Percentiles rank a stretch among this genome's conserved stretches.
Conservation (phyloP, 2,888 invertebrate species). For the Eristalis arbustorum region DNA sequence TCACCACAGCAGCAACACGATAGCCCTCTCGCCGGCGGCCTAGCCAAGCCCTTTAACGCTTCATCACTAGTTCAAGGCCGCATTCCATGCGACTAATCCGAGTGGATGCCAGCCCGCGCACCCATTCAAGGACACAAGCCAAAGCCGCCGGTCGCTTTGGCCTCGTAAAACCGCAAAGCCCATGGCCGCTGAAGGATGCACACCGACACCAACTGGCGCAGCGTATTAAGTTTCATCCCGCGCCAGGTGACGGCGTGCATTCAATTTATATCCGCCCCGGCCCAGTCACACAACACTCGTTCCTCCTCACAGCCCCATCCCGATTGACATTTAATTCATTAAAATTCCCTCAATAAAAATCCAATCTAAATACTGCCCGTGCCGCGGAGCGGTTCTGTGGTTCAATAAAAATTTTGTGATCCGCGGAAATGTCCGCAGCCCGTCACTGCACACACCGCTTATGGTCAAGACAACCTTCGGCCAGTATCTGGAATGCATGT, state of each 20-base stretch:
- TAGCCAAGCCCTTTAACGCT: slow-evolving; percentile 24
- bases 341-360: slow-evolving; percentile 64
- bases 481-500: slow-evolving; percentile 40
- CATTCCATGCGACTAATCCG: slow-evolving; percentile 57
- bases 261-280: slow-evolving; percentile 46
- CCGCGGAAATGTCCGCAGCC: slow-evolving; percentile 51
- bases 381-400: slow-evolving; percentile 2
- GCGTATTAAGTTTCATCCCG: slow-evolving; percentile 50
- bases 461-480: slow-evolving; percentile 66
- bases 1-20: neutral
- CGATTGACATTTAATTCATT: slow-evolving; percentile 66
- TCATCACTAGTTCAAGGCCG: slow-evolving; percentile 66
- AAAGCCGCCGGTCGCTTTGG: slow-evolving; percentile 36
- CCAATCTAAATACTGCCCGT: slow-evolving; percentile 54
- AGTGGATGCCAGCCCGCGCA: slow-evolving; percentile 35
- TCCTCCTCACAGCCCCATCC: slow-evolving; percentile 5
- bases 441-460: slow-evolving; percentile 26
- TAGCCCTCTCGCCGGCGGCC: neutral
- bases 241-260: slow-evolving; percentile 22
- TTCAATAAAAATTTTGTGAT: slow-evolving; percentile 65
- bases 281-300: slow-evolving; percentile 59
- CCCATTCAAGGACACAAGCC: slow-evolving; percentile 55
- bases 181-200: neutral
- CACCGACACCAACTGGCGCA: neutral
- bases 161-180: slow-evolving; percentile 61